These are phyloP conservation scores for Esox masquinongy DNA, from an alignment of 2,797 vertebrate species.

Conservation along the genomic window DNA sequence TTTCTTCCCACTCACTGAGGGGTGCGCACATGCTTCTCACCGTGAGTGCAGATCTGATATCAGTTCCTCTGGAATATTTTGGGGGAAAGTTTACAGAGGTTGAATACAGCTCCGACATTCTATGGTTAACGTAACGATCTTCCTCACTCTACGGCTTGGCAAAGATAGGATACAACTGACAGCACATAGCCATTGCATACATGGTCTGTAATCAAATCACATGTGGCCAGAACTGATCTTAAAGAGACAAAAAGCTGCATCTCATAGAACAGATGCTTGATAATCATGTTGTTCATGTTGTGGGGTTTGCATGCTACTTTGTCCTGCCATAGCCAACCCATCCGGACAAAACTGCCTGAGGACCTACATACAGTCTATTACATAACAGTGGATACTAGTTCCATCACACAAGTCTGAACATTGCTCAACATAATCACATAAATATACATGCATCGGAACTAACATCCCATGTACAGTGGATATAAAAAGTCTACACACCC, in stretches of 20 bases:
- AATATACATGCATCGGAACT: constrained; percentile 5
- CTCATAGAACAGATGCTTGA: constrained; percentile 40
- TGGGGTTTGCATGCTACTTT: constrained; percentile 54
- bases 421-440: constrained; percentile 29
- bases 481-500: too few relatives aligned
- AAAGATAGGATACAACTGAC: neutral
- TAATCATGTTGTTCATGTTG: constrained; percentile 51
- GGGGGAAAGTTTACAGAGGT: neutral
- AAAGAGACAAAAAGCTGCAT: constrained; percentile 28
- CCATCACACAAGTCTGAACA: neutral
- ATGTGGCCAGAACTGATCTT: constrained; percentile 11
- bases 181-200: neutral
- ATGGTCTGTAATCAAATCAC: neutral
- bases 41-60: neutral
- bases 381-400: constrained; percentile 40
- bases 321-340: constrained; percentile 50
- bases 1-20: constrained; percentile 36
- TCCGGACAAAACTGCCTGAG: constrained; percentile 44
- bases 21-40: neutral
- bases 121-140: neutral
- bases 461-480: too few relatives aligned
- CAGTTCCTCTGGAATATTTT: neutral
- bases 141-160: neutral
- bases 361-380: constrained; percentile 29
- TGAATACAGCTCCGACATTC: neutral